Conservation (phyloP, 2,797 vertebrate species). For the Salmo trutta region DNA sequence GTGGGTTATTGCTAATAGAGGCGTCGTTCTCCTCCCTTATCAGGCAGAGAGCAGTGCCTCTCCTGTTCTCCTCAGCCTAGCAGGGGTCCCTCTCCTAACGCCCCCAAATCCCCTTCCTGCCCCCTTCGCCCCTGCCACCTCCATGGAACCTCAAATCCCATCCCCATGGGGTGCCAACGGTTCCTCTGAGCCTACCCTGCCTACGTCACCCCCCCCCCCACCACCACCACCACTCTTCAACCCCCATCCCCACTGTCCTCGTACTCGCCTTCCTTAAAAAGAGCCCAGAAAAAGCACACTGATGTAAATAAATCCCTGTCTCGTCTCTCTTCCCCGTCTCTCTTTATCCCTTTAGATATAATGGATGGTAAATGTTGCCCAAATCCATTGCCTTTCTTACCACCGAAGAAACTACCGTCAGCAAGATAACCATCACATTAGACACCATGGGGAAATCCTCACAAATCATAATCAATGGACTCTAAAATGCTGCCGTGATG, state of each 20-base stretch:
- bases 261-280: not conserved
- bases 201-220: not conserved
- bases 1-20: not conserved
- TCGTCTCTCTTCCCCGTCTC: not conserved
- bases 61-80: not conserved
- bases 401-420: not conserved
- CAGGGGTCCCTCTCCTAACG: slow-evolving; percentile 1
- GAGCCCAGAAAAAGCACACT: not conserved
- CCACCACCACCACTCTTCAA: not conserved
- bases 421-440: not conserved
- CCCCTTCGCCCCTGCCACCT: slow-evolving; percentile 15
- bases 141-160: slow-evolving; percentile 40
- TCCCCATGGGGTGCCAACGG: slow-evolving; percentile 37
- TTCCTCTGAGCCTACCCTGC: slow-evolving; percentile 18
- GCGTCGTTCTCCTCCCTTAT: not conserved
- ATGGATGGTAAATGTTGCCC: not conserved
- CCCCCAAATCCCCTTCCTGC: not conserved
- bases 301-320: not conserved
- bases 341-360: not conserved
- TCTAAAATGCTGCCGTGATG: not conserved
- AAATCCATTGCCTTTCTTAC: slow-evolving; percentile 1
- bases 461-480: not conserved
- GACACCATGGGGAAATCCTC: not conserved
- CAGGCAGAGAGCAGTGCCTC: not conserved
- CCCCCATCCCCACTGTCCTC: not conserved